Percentiles rank a stretch among this genome's conserved stretches.
Conservation (phyloP, 1,140 invertebrate genomes). For the Drosophila lowei region DNA sequence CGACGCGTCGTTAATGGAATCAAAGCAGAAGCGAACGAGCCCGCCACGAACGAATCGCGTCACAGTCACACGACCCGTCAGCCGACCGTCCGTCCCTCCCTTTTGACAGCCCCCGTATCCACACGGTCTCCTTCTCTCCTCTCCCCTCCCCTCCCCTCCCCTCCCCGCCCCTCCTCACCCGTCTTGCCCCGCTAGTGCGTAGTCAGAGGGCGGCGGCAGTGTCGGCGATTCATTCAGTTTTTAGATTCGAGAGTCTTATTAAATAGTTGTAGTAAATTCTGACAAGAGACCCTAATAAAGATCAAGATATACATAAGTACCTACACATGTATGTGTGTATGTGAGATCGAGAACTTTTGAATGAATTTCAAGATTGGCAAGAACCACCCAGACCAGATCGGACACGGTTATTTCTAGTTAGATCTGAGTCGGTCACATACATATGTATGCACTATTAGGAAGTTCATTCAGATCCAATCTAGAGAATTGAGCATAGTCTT, state of each 20-base stretch:
- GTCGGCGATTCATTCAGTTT: constrained; percentile 43
- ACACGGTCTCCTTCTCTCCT: no score
- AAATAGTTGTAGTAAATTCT: constrained; percentile 68
- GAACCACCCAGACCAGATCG: constrained; percentile 22
- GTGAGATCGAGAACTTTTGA: constrained; percentile 40
- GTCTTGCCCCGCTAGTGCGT: constrained; percentile 1
- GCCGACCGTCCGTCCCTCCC: constrained; percentile 14
- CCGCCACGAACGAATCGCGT: constrained; percentile 49
- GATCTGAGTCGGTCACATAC: constrained; percentile 30
- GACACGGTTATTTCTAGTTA: constrained; percentile 65
- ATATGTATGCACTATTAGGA: constrained; percentile 16
- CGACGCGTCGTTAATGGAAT: constrained; percentile 58
- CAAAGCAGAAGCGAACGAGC: constrained; percentile 58
- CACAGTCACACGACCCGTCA: constrained; percentile 61
- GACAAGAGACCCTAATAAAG: constrained; percentile 49
- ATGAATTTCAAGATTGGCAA: constrained; percentile 53
- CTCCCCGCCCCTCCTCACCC: neutral
- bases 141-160: neutral
- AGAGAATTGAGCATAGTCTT: constrained; percentile 18
- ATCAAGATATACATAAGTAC: constrained; percentile 16
- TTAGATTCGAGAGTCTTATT: constrained; percentile 37
- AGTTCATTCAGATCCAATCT: constrained; percentile 52
- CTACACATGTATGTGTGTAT: neutral
- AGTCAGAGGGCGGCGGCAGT: constrained; percentile 2
- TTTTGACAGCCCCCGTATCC: no score